Base-by-base conservation (phyloP, 2,797 vertebrate species). In the Argyrosomus regius region DNA sequence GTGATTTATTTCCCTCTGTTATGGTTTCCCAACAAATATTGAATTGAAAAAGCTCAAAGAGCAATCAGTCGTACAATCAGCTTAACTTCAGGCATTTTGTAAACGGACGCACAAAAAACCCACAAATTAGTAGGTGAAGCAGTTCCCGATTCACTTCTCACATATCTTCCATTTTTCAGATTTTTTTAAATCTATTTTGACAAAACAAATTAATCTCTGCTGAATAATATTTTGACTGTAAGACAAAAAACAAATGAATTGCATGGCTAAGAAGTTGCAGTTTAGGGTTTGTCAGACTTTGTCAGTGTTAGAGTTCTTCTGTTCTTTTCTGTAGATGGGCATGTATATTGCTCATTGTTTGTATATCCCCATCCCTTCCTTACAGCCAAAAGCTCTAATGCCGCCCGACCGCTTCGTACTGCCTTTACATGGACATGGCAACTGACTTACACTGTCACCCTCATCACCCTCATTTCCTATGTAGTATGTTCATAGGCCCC, bases 321-420 rank as follows among this genome's bases (percentile, higher is more conserved):
- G 97, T 98, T 98, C 86, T 92, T 92, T 94, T 94, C 85, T 96
- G 95, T 99, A 98, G 97, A 98, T 97, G 98, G 98, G 98, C 98
- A 98, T 98, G 97, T 96, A 97, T 98, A 98, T 98, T 99, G 98
- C 98, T 99, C 98, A 99, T 99, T 98, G 98, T 99, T 96, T 99
- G 97, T 99, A 98, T 99, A 98, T 99, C 97, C 98, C 97, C 97
- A 98, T 98, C 98, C 97, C 98, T 99, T 99, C 98, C 97, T 99
- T 99, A 99, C 98, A 99, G 98, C 98, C 97, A 98, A 98, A 99
- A 99, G 98, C 97, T 98, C 98, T 98, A 99, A 99, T 97, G 98
- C 98, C 96, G 98, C 97, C 97, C 98, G 98, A 99, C 97, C 97
- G 97, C 98, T 99, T 96, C 97, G 98, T 97, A 96, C 97, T 93